These are phyloP conservation scores for Formica selysi DNA, from an alignment of 1,140 invertebrate species.

Conservation along the genomic window DNA sequence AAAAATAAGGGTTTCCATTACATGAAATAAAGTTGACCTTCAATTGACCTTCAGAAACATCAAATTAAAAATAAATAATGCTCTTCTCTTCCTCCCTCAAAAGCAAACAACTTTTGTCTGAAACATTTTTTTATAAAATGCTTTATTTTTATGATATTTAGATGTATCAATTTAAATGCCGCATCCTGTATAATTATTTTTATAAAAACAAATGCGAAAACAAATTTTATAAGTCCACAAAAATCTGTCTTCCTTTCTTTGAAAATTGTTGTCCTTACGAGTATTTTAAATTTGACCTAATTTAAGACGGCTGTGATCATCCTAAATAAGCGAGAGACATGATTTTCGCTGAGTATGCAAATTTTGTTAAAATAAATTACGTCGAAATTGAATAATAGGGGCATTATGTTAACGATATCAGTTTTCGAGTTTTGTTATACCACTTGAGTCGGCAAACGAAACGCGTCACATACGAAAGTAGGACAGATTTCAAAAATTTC, in stretches of 20 bases:
- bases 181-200: background rate
- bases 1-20: no score
- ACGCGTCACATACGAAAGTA: background rate
- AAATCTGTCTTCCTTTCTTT: background rate
- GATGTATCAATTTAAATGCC: no score
- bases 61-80: no score
- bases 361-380: conserved; percentile 7
- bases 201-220: background rate
- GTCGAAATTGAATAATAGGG: background rate
- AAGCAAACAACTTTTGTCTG: no score
- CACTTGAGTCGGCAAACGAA: background rate
- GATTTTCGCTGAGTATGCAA: background rate
- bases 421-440: background rate
- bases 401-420: background rate
- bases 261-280: background rate
- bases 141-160: no score
- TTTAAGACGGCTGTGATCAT: background rate
- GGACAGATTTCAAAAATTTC: background rate
- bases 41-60: no score
- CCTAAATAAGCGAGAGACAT: background rate
- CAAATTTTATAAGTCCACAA: background rate
- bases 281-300: conserved; percentile 6
- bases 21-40: no score
- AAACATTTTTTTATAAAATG: no score
- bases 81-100: no score